These are phyloP conservation scores for Temnothorax rugatulus DNA, from an alignment of 2,888 invertebrate species.

Conservation along the genomic window DNA sequence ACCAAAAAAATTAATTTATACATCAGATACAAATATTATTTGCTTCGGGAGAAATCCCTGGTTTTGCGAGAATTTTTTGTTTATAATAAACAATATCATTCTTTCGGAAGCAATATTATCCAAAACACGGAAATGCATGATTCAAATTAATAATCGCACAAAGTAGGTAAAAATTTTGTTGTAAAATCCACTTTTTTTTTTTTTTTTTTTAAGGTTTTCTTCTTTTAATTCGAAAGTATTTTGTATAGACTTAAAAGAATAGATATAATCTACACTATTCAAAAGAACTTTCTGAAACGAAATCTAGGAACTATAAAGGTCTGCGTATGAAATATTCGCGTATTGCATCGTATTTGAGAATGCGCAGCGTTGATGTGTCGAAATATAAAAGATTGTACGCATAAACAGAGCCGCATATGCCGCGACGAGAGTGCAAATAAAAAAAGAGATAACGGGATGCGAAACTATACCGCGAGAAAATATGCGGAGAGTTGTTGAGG, in stretches of 20 bases:
- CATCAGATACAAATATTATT: neutral
- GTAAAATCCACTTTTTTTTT: neutral
- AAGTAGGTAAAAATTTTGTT: neutral
- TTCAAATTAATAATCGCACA: slow-evolving; percentile 17
- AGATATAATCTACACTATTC: neutral
- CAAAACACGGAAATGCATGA: neutral
- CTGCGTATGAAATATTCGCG: slow-evolving; percentile 7
- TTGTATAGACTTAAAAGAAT: neutral
- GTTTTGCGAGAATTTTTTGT: neutral
- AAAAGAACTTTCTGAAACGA: neutral
- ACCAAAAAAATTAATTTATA: neutral
- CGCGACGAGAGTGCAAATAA: neutral
- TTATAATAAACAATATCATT: neutral
- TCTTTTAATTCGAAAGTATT: slow-evolving; percentile 15
- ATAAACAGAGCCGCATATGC: slow-evolving; percentile 23
- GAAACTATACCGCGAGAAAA: slow-evolving; percentile 35
- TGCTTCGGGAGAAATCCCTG: neutral
- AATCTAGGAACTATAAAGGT: slow-evolving; percentile 38
- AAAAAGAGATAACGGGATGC: neutral
- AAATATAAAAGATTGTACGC: slow-evolving; percentile 26
- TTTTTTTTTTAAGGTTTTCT: neutral
- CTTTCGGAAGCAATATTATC: neutral
- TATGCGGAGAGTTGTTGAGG: slow-evolving; percentile 44
- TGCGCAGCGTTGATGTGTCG: slow-evolving; percentile 18
- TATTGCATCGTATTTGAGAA: neutral